Evolutionary conservation across 2,797 vertebrate species (phyloP), one percentile per base, ranked within the genome.

Genomic region (Alfaro cultratus): DNA sequence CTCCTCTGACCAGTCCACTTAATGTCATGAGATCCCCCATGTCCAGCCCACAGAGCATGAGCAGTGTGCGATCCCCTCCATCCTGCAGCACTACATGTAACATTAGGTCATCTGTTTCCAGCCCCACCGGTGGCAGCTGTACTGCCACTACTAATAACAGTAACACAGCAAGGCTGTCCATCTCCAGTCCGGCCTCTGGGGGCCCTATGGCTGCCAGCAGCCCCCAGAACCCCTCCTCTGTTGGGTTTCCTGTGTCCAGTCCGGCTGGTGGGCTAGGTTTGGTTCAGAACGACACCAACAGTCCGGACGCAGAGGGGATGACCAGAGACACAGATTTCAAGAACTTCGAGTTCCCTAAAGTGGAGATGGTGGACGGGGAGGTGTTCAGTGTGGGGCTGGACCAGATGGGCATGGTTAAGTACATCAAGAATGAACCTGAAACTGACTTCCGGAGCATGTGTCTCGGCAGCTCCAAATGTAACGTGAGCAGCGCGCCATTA

Each of bases 341-440:
- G 85, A 97, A 95, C 74, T 96, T 97, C 80, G 74, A 97, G 4
- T 99, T 99, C 90, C 98, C 98, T 12, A 99, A 99, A 95, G 97
- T 97, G 76, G 98, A 99, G 94, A 96, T 96, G 89, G 94, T 96
- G 31, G 98, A 98, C 31, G 96, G 94, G 0, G 95, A 98, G 88
- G 96, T 97, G 83, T 97, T 97, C 89, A 97, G 94, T 43, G 96
- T 93, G 2, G 96, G 97, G 79, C 92, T 97, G 84, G 94, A 97
- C 94, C 96, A 97, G 88, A 97, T 96, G 96, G 95, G 96, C 92
- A 96, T 98, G 77, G 95, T 98, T 84, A 99, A 98, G 90, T 99
- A 97, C 94, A 99, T 99, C 80, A 99, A 99, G 88, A 97, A 97
- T 0, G 99, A 99, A 93, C 98, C 98, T 23, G 98, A 97, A 0